phyloP scores from a whole-genome alignment of 2,888 invertebrate genomes.

The Drosophila macrospina region DNA sequence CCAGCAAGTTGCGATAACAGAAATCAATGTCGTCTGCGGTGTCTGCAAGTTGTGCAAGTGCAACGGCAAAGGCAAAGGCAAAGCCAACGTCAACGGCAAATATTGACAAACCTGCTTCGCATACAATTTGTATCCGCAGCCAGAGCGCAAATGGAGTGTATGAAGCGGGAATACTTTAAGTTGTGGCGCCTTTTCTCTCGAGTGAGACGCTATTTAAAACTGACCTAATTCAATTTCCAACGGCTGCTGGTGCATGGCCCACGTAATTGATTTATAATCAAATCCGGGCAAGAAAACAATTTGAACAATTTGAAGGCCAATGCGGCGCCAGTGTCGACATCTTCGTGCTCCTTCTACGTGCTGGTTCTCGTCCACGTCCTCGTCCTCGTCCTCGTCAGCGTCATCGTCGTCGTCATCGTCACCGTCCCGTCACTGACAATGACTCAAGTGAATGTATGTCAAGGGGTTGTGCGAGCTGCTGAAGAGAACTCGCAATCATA shows the following conservation, averaged over 20 bases:
- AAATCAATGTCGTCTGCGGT: conserved; percentile 71
- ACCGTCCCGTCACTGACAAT: conserved; percentile 54
- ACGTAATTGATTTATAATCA: conserved; percentile 27
- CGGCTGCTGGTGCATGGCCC: not conserved
- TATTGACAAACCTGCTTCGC: conserved; percentile 53
- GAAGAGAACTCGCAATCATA: conserved; percentile 31
- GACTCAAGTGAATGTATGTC: conserved; percentile 55
- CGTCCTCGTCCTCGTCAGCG: not conserved
- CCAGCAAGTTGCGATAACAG: conserved; percentile 48
- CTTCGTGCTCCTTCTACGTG: not conserved
- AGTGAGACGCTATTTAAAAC: conserved; percentile 24
- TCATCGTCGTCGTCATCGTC: not conserved
- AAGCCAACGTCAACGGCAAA: conserved; percentile 40
- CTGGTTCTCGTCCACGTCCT: not conserved
- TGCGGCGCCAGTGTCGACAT: conserved; percentile 36
- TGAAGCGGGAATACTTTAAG: not conserved
- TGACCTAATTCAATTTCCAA: conserved; percentile 13
- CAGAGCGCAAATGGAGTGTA: conserved; percentile 14
- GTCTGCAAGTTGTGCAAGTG: conserved; percentile 44
- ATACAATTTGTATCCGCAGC: conserved; percentile 11
- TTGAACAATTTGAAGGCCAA: conserved; percentile 46
- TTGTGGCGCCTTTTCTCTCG: conserved; percentile 5
- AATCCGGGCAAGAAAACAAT: conserved; percentile 28
- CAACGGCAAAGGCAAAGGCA: conserved; percentile 59
- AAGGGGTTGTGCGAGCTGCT: conserved; percentile 21